Evolutionary conservation across 2,113 vertebrate species (phyloP).

Genomic region (Hylia prasina): DNA sequence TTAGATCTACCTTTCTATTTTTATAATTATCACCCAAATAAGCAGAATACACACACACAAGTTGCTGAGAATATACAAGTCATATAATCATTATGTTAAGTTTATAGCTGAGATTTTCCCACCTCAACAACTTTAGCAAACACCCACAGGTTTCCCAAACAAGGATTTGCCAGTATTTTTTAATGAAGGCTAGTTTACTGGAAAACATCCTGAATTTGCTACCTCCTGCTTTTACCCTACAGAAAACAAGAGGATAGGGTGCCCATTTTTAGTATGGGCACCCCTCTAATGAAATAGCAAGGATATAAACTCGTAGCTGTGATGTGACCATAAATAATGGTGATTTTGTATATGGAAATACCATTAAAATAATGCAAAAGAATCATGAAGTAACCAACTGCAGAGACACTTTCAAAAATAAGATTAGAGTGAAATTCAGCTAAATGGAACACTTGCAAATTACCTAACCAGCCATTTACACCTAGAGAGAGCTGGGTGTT

Average conservation of each 20-base stretch:
- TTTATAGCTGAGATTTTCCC: slow-evolving; percentile 23
- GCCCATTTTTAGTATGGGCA: background rate
- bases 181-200: background rate
- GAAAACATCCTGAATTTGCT: background rate
- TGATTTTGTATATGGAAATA: background rate
- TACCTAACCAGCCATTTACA: background rate
- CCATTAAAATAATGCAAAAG: background rate
- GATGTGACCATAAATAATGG: background rate
- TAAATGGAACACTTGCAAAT: background rate
- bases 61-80: background rate
- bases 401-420: background rate
- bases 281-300: background rate
- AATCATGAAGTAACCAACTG: background rate
- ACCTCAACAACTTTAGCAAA: slow-evolving; percentile 5
- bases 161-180: slow-evolving; percentile 17
- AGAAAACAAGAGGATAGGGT: background rate
- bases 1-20: background rate
- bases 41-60: background rate
- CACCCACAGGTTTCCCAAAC: background rate
- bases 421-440: background rate
- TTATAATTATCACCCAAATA: background rate
- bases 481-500: background rate
- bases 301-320: background rate
- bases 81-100: background rate
- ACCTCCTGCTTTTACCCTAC: background rate